A percentile compares a stretch with the other conserved stretches of the same genome.
phyloP scores from a whole-genome alignment of 2,113 vertebrate species.

The Tricholaema leucomelas region DNA sequence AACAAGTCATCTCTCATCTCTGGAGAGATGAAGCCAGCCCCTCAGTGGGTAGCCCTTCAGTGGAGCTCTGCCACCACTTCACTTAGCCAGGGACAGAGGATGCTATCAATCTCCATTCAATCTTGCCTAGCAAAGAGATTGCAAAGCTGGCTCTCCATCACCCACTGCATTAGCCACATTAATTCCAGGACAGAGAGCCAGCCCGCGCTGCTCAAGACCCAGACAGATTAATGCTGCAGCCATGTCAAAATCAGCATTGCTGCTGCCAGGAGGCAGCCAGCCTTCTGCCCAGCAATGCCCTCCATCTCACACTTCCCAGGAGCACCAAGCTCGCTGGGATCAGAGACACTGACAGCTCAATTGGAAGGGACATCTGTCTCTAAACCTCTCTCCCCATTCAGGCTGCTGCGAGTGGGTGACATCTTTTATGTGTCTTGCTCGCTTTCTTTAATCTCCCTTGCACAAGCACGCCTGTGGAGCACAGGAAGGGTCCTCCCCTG shows the following conservation, averaged over 20 bases:
- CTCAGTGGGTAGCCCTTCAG: neutral
- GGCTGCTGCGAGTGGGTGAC: neutral
- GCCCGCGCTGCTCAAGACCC: neutral
- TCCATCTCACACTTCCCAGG: neutral
- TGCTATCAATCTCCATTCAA: neutral
- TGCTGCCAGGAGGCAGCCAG: neutral
- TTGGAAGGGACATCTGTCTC: conserved; percentile 14
- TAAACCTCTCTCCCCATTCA: neutral
- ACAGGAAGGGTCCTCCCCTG: neutral
- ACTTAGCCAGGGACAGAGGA: neutral
- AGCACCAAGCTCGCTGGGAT: neutral
- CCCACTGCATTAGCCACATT: neutral
- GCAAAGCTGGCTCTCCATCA: neutral
- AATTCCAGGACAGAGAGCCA: neutral
- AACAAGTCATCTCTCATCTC: neutral
- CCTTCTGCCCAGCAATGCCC: neutral
- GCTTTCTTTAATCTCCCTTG: conserved; percentile 31
- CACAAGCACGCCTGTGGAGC: neutral
- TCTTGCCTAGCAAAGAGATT: neutral
- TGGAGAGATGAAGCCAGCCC: neutral
- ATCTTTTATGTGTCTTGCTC: neutral
- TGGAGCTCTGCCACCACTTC: neutral
- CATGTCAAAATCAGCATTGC: neutral
- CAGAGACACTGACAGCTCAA: neutral
- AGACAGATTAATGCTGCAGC: neutral